phyloP scores from a whole-genome alignment of 2,797 vertebrate species.

The Acropternis orthonyx region DNA sequence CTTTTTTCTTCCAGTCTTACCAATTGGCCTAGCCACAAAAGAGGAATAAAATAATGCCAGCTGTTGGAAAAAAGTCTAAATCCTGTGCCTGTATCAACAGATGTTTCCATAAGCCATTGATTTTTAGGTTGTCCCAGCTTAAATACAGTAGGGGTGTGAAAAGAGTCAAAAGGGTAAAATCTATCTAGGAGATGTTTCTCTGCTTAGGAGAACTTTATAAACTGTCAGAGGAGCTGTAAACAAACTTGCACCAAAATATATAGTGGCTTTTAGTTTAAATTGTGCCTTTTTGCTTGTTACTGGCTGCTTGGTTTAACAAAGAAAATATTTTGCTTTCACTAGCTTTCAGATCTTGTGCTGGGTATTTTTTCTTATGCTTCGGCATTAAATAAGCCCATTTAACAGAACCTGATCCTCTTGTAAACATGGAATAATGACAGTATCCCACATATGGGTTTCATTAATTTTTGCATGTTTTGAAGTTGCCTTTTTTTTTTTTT shows the following conservation, averaged over 20 bases:
- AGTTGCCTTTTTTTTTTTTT: slow-evolving; percentile 25
- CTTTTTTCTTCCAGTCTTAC: not conserved
- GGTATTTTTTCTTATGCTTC: slow-evolving; percentile 41
- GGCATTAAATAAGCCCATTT: slow-evolving; percentile 63
- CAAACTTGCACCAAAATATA: slow-evolving; percentile 23
- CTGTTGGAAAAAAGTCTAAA: slow-evolving; percentile 22
- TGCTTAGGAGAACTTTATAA: not conserved
- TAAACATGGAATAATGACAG: slow-evolving; percentile 69
- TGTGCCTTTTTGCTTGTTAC: slow-evolving; percentile 18
- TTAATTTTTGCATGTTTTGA: slow-evolving; percentile 68
- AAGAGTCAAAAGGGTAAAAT: slow-evolving; percentile 10
- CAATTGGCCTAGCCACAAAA: not conserved
- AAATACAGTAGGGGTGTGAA: not conserved
- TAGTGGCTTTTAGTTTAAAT: slow-evolving; percentile 24
- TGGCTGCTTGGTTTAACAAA: slow-evolving; percentile 35
- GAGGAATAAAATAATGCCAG: not conserved
- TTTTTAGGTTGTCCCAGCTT: not conserved
- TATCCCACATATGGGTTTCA: slow-evolving; percentile 65
- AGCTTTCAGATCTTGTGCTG: slow-evolving; percentile 52
- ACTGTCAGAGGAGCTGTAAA: slow-evolving; percentile 43
- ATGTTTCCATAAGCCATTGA: slow-evolving; percentile 1
- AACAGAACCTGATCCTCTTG: slow-evolving; percentile 68
- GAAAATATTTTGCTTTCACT: slow-evolving; percentile 54
- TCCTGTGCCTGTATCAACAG: not conserved
- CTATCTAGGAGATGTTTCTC: not conserved